These are phyloP conservation scores for Sepioteuthis lessoniana DNA, from an alignment of 2,888 invertebrate genomes.

Conservation along the genomic window DNA sequence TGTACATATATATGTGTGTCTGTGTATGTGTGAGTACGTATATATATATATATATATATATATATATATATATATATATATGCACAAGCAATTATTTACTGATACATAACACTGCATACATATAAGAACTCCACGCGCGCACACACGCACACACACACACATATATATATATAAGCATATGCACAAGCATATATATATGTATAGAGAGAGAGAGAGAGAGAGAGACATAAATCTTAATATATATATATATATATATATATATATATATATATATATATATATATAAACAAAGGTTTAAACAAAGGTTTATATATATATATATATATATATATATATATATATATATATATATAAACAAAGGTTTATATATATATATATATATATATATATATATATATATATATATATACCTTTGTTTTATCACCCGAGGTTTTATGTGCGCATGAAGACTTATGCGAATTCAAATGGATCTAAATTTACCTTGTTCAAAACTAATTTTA, in stretches of 20 bases:
- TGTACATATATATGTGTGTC: neutral
- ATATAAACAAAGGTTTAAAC: neutral
- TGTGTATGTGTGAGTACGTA: neutral
- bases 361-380: neutral
- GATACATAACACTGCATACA: too few relatives aligned
- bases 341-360: constrained; percentile 34
- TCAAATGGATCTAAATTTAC: too few relatives aligned
- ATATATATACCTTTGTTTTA: neutral
- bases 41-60: constrained; percentile 11
- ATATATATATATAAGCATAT: neutral
- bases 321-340: constrained; percentile 38
- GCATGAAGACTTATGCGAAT: too few relatives aligned
- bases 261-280: too few relatives aligned
- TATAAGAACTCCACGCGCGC: too few relatives aligned
- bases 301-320: constrained; percentile 42
- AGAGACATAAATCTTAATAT: neutral
- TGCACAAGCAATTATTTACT: neutral
- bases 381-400: constrained; percentile 35
- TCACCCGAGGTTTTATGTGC: too few relatives aligned
- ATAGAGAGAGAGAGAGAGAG: neutral
- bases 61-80: neutral
- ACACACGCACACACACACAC: too few relatives aligned
- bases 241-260: too few relatives aligned
- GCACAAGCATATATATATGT: neutral
- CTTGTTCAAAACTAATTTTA: too few relatives aligned